Evolutionary conservation across 2,113 vertebrate genomes (phyloP).

Genomic region (Oncorhynchus keta): DNA sequence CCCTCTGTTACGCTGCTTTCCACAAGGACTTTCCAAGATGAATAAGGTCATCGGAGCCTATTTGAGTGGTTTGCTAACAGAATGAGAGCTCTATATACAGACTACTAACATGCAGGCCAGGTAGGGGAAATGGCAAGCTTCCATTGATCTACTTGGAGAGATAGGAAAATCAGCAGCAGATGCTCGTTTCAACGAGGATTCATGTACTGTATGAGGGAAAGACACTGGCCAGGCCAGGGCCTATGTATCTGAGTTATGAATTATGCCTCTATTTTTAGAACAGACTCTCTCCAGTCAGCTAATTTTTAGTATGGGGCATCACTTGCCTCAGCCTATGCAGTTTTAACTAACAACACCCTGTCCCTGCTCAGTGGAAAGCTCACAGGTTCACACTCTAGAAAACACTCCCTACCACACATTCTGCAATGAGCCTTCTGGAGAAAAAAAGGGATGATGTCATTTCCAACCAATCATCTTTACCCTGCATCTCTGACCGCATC

Average conservation of each 20-base stretch:
- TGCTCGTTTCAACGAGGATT: slow-evolving; percentile 6
- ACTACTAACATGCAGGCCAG: not conserved
- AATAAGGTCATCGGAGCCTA: not conserved
- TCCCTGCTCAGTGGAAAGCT: slow-evolving; percentile 49
- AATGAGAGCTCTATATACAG: not conserved
- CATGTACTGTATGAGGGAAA: slow-evolving; percentile 17
- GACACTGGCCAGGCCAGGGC: slow-evolving; percentile 5
- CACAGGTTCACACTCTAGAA: slow-evolving; percentile 56
- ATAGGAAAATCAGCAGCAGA: not conserved
- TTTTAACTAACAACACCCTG: slow-evolving; percentile 39
- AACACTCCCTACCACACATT: slow-evolving; percentile 62
- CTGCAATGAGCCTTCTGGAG: slow-evolving; percentile 65
- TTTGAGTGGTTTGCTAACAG: slow-evolving; percentile 1
- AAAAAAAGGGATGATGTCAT: slow-evolving; percentile 72
- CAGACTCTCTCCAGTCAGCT: slow-evolving; percentile 6
- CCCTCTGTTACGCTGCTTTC: not conserved
- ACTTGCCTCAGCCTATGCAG: slow-evolving; percentile 8
- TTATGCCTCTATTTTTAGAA: slow-evolving; percentile 48
- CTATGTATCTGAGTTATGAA: slow-evolving; percentile 29
- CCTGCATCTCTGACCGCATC: slow-evolving; percentile 64
- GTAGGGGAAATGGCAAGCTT: not conserved
- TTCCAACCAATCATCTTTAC: slow-evolving; percentile 74
- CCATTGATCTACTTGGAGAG: slow-evolving; percentile 7
- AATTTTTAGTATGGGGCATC: slow-evolving; percentile 42
- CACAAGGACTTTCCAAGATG: not conserved